Conservation (phyloP, 2,888 invertebrate species). For the Drosophila mercatorum region DNA sequence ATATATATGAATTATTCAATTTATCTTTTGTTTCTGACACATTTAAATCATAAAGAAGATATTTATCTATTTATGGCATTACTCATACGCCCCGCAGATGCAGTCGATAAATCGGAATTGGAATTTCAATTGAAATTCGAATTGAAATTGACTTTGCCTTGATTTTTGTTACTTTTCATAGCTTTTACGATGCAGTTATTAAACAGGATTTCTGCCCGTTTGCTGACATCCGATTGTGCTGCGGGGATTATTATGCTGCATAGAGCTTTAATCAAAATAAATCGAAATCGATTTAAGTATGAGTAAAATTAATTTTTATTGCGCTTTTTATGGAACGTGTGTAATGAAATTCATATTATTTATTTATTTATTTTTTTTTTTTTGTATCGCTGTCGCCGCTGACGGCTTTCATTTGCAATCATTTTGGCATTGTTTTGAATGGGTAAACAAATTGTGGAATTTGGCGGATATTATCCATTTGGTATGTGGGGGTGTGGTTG, state of each 20-base stretch:
- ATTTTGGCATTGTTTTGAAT: slow-evolving; percentile 54
- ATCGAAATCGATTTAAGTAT: background rate
- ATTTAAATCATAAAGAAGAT: background rate
- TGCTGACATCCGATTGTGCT: background rate
- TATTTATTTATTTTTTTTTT: background rate
- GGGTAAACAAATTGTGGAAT: slow-evolving; percentile 60
- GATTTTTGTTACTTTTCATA: slow-evolving; percentile 40
- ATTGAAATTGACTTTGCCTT: slow-evolving; percentile 3
- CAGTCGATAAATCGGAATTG: too few relatives aligned
- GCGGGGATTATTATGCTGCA: background rate
- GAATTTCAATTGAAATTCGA: slow-evolving; percentile 10
- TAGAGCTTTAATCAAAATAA: slow-evolving; percentile 1
- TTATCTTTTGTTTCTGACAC: background rate
- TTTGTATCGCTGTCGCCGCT: background rate
- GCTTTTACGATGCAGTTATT: slow-evolving; percentile 20
- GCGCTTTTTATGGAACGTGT: background rate
- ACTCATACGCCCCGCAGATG: slow-evolving; percentile 7
- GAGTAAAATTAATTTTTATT: slow-evolving; percentile 8
- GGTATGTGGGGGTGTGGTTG: background rate
- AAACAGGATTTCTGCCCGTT: slow-evolving; percentile 25
- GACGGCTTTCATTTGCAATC: slow-evolving; percentile 22
- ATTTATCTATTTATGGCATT: background rate
- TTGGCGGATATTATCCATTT: slow-evolving; percentile 50
- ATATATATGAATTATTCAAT: background rate
- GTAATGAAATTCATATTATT: slow-evolving; percentile 7